These are phyloP conservation scores for Mus spicilegus DNA, from an alignment of 2,113 vertebrate species.

Conservation along the genomic window DNA sequence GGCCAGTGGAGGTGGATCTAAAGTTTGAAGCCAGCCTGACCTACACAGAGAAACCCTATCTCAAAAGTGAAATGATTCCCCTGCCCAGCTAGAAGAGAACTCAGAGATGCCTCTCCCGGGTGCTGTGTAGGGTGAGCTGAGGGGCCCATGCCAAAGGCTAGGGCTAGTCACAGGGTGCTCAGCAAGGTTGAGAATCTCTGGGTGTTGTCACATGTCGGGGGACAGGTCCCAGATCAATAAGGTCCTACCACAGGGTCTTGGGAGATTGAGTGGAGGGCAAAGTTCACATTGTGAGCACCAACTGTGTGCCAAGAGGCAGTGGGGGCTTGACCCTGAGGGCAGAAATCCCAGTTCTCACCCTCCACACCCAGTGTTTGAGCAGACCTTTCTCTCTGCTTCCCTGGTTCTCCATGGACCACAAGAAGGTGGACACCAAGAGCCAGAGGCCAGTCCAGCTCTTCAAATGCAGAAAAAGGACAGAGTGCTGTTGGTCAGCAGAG, in stretches of 20 bases:
- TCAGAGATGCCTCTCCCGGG: not conserved
- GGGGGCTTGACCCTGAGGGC: not conserved
- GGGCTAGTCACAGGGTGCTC: too few relatives aligned
- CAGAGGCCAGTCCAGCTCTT: not conserved
- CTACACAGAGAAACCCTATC: not conserved
- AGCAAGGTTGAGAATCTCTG: not conserved
- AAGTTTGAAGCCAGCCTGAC: not conserved
- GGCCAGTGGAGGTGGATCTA: not conserved
- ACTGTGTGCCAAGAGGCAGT: too few relatives aligned
- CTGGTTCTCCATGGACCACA: not conserved
- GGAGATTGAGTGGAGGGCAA: not conserved
- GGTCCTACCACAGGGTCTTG: too few relatives aligned
- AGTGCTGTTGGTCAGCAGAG: not conserved
- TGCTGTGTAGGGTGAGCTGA: not conserved
- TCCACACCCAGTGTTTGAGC: too few relatives aligned
- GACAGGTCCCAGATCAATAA: not conserved
- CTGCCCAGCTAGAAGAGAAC: not conserved
- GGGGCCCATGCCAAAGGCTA: not conserved
- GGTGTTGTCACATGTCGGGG: not conserved
- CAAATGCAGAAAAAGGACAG: rapidly evolving
- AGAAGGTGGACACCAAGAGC: too few relatives aligned
- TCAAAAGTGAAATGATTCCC: not conserved
- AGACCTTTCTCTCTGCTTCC: not conserved
- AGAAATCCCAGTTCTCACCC: not conserved
- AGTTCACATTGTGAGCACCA: rapidly evolving